Evolutionary conservation across 2,113 vertebrate genomes (phyloP).

Genomic region (Rhizomys pruinosus): DNA sequence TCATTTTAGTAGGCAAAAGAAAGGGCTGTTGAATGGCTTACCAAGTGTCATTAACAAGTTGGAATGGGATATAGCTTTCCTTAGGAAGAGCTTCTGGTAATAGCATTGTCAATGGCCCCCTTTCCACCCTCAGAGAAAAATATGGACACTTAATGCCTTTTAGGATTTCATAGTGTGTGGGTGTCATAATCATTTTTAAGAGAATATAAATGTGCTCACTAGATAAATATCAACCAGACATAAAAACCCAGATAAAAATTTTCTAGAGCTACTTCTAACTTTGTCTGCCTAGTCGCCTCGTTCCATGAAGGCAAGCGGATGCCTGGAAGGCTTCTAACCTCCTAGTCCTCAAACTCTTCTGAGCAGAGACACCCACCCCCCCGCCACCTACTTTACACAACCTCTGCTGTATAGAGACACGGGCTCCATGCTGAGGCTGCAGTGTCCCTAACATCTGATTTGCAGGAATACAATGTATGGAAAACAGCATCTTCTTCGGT

Average conservation of each 20-base stretch:
- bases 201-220: neutral
- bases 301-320: neutral
- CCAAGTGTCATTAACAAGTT: neutral
- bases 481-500: too few species aligned
- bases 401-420: rapidly evolving
- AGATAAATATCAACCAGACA: neutral
- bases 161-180: neutral
- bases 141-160: conserved; percentile 41
- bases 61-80: neutral
- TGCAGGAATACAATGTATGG: too few species aligned
- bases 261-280: neutral
- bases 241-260: neutral
- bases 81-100: neutral
- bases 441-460: too few species aligned
- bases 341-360: neutral
- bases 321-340: neutral
- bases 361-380: too few species aligned
- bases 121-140: neutral
- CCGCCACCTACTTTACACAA: too few species aligned
- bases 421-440: neutral
- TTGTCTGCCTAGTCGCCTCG: neutral
- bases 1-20: conserved; percentile 27
- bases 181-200: neutral
- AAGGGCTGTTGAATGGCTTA: neutral
- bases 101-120: neutral